Evolutionary conservation across 2,797 vertebrate genomes (phyloP).

Genomic region (Mus minutoides): DNA sequence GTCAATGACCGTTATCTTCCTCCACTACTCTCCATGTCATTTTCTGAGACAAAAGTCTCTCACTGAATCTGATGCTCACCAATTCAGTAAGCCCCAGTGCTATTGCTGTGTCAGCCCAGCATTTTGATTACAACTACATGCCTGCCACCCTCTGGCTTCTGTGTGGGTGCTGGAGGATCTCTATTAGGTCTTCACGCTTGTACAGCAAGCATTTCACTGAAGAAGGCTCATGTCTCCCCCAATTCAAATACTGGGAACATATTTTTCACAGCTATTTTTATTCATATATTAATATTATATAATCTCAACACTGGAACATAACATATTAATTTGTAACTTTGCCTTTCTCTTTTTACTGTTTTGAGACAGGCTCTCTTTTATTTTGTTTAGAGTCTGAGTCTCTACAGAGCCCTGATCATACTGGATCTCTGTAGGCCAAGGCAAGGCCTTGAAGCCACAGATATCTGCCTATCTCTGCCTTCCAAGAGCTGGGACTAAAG

Average conservation of each 20-base stretch:
- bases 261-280: constrained; percentile 15
- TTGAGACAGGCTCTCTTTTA: too few species aligned
- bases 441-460: neutral
- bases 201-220: neutral
- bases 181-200: neutral
- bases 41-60: neutral
- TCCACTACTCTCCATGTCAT: neutral
- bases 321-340: neutral
- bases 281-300: constrained; percentile 2
- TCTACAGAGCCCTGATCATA: neutral
- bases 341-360: neutral
- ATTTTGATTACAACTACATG: neutral
- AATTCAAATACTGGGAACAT: neutral
- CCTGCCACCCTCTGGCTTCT: neutral
- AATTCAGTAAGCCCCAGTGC: neutral
- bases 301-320: constrained; percentile 12
- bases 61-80: neutral
- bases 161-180: neutral
- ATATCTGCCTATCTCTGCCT: neutral
- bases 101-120: neutral
- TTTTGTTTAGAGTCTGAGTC: neutral
- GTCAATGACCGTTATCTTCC: neutral
- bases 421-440: neutral
- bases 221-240: neutral
- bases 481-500: neutral